Evolutionary conservation across 1,140 invertebrate species (phyloP).

Genomic region (Campodea augens): DNA sequence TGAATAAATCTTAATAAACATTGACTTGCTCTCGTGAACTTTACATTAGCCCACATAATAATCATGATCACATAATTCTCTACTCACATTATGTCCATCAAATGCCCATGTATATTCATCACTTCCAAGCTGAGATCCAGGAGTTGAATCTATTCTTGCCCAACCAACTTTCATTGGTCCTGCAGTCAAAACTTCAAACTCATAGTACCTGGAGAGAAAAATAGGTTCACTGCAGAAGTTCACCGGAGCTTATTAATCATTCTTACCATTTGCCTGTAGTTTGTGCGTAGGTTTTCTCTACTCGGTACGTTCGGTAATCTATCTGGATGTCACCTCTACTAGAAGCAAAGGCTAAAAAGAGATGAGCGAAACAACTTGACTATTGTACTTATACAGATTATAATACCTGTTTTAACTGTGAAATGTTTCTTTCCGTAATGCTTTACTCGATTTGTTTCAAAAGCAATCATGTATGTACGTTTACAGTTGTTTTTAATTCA

Average conservation of each 20-base stretch:
- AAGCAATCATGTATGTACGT: too few species aligned
- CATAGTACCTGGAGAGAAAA: slow-evolving; percentile 58
- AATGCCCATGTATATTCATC: slow-evolving; percentile 95
- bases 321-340: neutral
- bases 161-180: slow-evolving; percentile 94
- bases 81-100: slow-evolving; percentile 85
- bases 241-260: neutral
- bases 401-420: too few species aligned
- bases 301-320: slow-evolving; percentile 67
- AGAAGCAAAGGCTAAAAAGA: neutral
- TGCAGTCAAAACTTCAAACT: slow-evolving; percentile 87
- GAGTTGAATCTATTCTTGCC: slow-evolving; percentile 69
- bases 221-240: too few species aligned
- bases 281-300: slow-evolving; percentile 91
- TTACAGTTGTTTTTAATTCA: too few species aligned
- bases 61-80: slow-evolving; percentile 14
- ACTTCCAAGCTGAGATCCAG: slow-evolving; percentile 73
- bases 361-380: too few species aligned
- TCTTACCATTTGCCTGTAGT: slow-evolving; percentile 81
- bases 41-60: too few species aligned
- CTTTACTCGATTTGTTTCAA: too few species aligned
- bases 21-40: too few species aligned
- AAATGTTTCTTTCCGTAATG: too few species aligned
- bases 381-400: too few species aligned
- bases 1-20: too few species aligned